A percentile compares a stretch with the other conserved stretches of the same genome.
Evolutionary conservation across 2,888 invertebrate species (phyloP).

Genomic region (Arctia plantaginis): DNA sequence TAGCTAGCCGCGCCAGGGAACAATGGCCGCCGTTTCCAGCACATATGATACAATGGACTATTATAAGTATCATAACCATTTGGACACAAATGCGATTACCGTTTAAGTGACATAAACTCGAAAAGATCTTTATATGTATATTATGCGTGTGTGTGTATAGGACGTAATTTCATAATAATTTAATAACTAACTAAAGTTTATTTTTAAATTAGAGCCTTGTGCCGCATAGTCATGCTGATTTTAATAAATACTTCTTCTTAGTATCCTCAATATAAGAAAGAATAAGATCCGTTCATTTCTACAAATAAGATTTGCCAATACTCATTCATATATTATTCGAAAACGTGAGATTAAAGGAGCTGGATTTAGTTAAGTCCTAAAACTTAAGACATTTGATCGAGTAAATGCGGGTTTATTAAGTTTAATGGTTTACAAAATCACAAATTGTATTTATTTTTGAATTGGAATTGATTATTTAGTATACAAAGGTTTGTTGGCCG

Average conservation of each 20-base stretch:
- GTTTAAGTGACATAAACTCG: slow-evolving; percentile 12
- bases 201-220: not conserved
- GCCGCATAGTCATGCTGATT: not conserved
- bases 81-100: slow-evolving; percentile 15
- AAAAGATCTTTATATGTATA: not conserved
- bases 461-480: no score
- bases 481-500: not conserved
- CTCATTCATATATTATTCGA: not conserved
- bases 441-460: no score
- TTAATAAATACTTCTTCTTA: not conserved
- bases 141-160: not conserved
- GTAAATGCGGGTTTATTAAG: no score
- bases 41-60: slow-evolving; percentile 15
- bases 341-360: not conserved
- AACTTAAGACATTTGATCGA: no score
- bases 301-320: not conserved
- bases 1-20: slow-evolving; percentile 34
- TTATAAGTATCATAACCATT: slow-evolving; percentile 2
- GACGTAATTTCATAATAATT: not conserved
- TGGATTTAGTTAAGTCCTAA: no score
- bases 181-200: not conserved
- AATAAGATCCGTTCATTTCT: not conserved
- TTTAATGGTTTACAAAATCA: no score
- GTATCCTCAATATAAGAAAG: not conserved
- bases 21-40: slow-evolving; percentile 26